Conservation (phyloP, 2,797 vertebrate genomes). For the Parauchenoglanis punctatus region DNA sequence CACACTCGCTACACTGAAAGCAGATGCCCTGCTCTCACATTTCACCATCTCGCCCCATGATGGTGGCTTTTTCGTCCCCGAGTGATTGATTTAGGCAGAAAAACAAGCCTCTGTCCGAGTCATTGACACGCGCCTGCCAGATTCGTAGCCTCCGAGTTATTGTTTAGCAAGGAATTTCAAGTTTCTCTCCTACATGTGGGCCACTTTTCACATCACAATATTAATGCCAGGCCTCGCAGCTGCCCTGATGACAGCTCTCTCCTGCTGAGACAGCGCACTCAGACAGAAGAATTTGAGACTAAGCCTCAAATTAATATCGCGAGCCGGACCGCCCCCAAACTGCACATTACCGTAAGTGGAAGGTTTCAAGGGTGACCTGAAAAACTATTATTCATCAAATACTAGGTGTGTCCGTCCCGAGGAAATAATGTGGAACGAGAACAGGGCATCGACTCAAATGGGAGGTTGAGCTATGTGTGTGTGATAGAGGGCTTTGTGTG, state of each 20-base stretch:
- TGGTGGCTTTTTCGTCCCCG: slow-evolving; percentile 19
- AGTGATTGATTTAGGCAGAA: background rate
- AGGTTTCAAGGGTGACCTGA: slow-evolving; percentile 64
- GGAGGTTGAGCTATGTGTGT: slow-evolving; percentile 45
- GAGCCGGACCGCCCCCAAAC: slow-evolving; percentile 54
- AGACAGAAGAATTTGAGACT: slow-evolving; percentile 60
- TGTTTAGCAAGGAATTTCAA: slow-evolving; percentile 75
- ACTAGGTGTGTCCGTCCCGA: slow-evolving; percentile 58
- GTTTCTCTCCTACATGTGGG: slow-evolving; percentile 76
- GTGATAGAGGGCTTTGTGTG: slow-evolving; percentile 2
- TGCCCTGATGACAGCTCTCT: slow-evolving; percentile 57
- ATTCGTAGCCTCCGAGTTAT: slow-evolving; percentile 72
- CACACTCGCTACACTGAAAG: slow-evolving; percentile 48
- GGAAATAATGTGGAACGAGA: slow-evolving; percentile 58
- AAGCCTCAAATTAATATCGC: slow-evolving; percentile 63
- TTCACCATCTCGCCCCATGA: slow-evolving; percentile 56
- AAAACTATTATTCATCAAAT: slow-evolving; percentile 62
- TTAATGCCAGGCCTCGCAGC: slow-evolving; percentile 64
- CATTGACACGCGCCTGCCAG: slow-evolving; percentile 73
- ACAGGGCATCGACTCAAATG: slow-evolving; percentile 33
- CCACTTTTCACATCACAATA: slow-evolving; percentile 76
- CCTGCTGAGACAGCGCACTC: slow-evolving; percentile 43
- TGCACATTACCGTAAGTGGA: slow-evolving; percentile 63
- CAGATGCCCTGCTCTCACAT: slow-evolving; percentile 61
- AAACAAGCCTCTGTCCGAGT: slow-evolving; percentile 58